Conservation (phyloP, 2,113 vertebrate genomes). For the Solenodon paradoxus region DNA sequence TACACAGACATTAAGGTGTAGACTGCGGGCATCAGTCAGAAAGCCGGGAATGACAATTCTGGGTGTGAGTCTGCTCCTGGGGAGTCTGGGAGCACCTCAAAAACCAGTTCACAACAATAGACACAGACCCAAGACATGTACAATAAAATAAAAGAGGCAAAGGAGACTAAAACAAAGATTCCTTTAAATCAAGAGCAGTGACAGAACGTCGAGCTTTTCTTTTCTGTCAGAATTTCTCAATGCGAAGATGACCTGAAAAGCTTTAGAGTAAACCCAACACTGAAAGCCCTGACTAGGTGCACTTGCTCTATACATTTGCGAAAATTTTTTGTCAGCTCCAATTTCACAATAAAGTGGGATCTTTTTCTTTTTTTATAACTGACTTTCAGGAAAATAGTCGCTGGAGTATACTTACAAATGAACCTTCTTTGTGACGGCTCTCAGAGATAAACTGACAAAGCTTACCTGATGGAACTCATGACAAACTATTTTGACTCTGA, state of each 20-base stretch:
- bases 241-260: not conserved
- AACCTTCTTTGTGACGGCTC: not conserved
- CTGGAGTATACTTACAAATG: not conserved
- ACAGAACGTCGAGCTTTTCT: not conserved
- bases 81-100: not conserved
- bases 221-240: not conserved
- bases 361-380: not conserved
- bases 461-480: not conserved
- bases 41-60: not conserved
- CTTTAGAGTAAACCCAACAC: not conserved
- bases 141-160: not conserved
- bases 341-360: not conserved
- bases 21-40: not conserved
- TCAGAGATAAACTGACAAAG: not conserved
- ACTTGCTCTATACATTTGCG: not conserved
- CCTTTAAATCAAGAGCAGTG: not conserved
- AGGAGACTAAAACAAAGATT: not conserved
- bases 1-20: not conserved
- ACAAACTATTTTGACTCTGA: not conserved
- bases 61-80: not conserved
- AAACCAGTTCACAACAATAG: not conserved
- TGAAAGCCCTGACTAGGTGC: not conserved
- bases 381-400: not conserved
- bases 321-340: not conserved
- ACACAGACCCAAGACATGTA: not conserved